phyloP scores from a whole-genome alignment of 1,140 invertebrate genomes.

The Anastatus disparis region DNA sequence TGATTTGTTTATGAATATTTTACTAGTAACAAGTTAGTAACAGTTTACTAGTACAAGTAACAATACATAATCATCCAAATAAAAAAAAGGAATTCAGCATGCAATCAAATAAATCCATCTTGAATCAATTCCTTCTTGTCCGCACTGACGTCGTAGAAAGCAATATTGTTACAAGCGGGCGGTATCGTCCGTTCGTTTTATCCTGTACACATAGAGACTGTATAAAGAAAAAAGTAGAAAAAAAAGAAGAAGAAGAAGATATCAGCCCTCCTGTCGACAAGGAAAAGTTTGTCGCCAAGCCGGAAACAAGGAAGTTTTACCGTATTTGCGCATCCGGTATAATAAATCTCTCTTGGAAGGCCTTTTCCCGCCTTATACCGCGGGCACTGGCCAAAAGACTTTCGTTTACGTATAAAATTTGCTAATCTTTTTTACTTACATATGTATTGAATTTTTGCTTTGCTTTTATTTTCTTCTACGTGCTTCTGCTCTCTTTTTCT shows the following conservation, averaged over 20 bases:
- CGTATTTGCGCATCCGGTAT: conserved; percentile 56
- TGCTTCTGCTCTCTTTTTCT: neutral
- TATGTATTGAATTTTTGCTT: neutral
- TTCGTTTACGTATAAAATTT: conserved; percentile 52
- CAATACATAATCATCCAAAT: too few relatives aligned
- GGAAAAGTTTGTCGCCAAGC: conserved; percentile 54
- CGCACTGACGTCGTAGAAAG: too few relatives aligned
- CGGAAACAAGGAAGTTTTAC: conserved; percentile 56
- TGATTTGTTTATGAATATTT: too few relatives aligned
- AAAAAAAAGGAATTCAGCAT: too few relatives aligned
- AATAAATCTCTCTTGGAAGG: conserved; percentile 47
- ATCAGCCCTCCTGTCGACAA: conserved; percentile 43
- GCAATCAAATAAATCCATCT: too few relatives aligned
- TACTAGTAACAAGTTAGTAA: too few relatives aligned
- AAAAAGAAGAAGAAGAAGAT: too few relatives aligned
- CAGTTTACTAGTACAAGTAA: too few relatives aligned
- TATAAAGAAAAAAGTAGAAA: too few relatives aligned
- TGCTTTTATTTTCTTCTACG: neutral
- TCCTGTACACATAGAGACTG: too few relatives aligned
- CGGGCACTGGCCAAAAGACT: conserved; percentile 46
- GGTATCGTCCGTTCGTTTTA: conserved; percentile 17
- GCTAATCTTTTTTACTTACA: conserved; percentile 37
- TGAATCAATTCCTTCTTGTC: too few relatives aligned
- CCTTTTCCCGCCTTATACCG: conserved; percentile 44
- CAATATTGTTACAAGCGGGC: conserved; percentile 20